Conservation (phyloP, 2,113 vertebrate species). For the Equus przewalskii region DNA sequence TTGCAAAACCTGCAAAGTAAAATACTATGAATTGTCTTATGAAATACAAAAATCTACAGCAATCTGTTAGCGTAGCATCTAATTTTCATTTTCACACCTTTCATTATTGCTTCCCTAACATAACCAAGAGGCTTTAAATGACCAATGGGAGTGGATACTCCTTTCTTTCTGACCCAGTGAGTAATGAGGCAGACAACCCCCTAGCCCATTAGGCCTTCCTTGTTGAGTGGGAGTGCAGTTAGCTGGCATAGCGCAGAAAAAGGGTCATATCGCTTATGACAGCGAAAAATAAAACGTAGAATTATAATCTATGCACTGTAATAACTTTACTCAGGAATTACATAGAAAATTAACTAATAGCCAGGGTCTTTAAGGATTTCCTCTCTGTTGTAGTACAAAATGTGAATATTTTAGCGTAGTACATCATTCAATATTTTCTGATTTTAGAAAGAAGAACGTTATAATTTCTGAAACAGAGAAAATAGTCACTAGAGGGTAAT, state of each 20-base stretch:
- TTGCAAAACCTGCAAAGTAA: constrained; percentile 37
- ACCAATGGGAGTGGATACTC: constrained; percentile 85
- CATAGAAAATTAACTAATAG: constrained; percentile 82
- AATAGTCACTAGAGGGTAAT: background rate
- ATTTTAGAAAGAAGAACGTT: constrained; percentile 17
- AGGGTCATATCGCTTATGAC: constrained; percentile 79
- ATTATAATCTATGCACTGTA: constrained; percentile 82
- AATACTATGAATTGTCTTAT: background rate
- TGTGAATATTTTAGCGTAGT: background rate
- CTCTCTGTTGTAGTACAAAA: constrained; percentile 62
- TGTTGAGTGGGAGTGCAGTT: constrained; percentile 86
- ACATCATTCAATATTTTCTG: background rate
- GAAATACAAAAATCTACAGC: constrained; percentile 7
- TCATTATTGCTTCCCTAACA: constrained; percentile 88
- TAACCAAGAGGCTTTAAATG: constrained; percentile 90
- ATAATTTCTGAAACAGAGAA: background rate
- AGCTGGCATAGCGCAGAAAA: constrained; percentile 84
- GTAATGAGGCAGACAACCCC: constrained; percentile 90
- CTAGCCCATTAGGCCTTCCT: constrained; percentile 84
- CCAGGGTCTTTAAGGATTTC: constrained; percentile 77
- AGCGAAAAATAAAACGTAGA: constrained; percentile 73
- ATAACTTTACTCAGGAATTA: constrained; percentile 84
- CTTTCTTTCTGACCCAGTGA: constrained; percentile 85
- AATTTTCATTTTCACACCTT: constrained; percentile 87
- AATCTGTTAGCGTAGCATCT: constrained; percentile 68